These are phyloP conservation scores for Piezodorus guildinii DNA, from an alignment of 1,140 invertebrate species.

Conservation along the genomic window DNA sequence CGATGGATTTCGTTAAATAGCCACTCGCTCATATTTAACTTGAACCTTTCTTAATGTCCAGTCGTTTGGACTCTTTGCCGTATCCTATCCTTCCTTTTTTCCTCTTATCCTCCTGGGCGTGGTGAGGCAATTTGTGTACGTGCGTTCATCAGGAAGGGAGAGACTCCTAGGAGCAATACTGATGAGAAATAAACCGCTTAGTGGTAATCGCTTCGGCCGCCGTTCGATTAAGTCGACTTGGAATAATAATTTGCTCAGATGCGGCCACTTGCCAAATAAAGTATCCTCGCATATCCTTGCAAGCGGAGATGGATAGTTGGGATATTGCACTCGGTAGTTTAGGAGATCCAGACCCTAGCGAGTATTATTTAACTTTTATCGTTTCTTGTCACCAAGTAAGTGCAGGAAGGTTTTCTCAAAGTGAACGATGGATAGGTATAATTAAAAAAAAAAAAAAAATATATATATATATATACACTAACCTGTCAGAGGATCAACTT, in stretches of 20 bases:
- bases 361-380: no score
- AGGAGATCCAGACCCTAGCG: no score
- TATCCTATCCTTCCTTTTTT: not conserved
- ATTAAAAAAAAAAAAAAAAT: no score
- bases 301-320: no score
- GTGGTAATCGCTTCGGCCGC: no score
- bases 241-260: not conserved
- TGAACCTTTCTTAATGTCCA: conserved; percentile 9
- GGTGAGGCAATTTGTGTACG: conserved; percentile 2
- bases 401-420: no score
- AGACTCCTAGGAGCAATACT: not conserved
- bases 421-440: no score
- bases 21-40: conserved; percentile 8
- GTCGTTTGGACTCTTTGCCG: conserved; percentile 6
- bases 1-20: conserved; percentile 4
- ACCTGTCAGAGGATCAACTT: conserved; percentile 74
- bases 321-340: no score
- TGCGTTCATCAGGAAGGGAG: not conserved
- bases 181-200: no score
- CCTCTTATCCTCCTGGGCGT: not conserved
- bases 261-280: not conserved
- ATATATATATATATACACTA: conserved; percentile 33
- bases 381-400: no score
- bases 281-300: not conserved
- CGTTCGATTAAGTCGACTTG: no score